Evolutionary conservation across 1,140 invertebrate species (phyloP), one percentile per base, ranked within the genome.

Genomic region (Eupeodes corollae): DNA sequence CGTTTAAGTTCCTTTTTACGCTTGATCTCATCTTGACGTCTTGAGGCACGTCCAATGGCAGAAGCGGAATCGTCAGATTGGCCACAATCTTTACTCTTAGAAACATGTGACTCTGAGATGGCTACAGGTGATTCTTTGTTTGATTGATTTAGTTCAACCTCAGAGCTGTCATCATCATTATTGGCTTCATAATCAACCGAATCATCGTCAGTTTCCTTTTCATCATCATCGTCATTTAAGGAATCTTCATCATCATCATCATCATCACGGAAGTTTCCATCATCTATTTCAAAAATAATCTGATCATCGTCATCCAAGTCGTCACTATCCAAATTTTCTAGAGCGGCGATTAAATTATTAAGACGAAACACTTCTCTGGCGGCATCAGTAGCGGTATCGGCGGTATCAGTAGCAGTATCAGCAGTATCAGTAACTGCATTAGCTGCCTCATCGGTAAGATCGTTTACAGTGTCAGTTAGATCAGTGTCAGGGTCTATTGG

Each of bases 161-260:
- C 49, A 32, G 41, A 45, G 2, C 53, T 51, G 10, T 48, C 50
- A 0, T 56, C 44, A 8, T 56, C 55, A 6, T 52, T 51, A 30
- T 45, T 44, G 5, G 14, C 44, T 1, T 50, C 40, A 6, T 52
- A 47, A 1, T 51, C 49, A n/a, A 33, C 44, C 11, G 52, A 43
- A 19, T 44, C 45, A 21, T 21, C 10, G 26, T 6, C 14, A 9
- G 38, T 18, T 40, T n/a, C n/a, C 6, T n/a, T 41, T n/a, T n/a
- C 40, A 11, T 16, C 50, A 30, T 49, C 30, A 8, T n/a, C 13
- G 6, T 41, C 46, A 5, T 16, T 11, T 0, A 16, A 40, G 15
- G 43, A 34, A 18, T 42, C 35, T 6, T 37, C 35, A 37, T n/a
- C 35, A 37, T 37, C 35, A 5, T 13, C 35, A 37, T 37, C 35